A percentile compares a stretch with the other conserved stretches of the same genome.
phyloP scores from a whole-genome alignment of 2,113 vertebrate genomes.

The Panthera leo region DNA sequence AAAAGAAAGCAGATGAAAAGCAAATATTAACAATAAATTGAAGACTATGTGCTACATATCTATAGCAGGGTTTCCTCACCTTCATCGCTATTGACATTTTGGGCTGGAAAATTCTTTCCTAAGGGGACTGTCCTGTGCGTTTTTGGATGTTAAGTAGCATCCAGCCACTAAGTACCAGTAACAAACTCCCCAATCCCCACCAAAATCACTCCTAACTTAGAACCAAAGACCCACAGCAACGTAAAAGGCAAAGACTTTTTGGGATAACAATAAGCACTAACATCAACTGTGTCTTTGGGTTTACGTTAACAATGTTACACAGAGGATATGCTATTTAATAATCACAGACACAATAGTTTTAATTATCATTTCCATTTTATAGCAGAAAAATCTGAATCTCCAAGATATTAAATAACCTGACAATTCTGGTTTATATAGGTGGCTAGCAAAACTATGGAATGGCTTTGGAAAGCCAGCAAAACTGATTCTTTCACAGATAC shows the following conservation, averaged over 20 bases:
- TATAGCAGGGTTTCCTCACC: neutral
- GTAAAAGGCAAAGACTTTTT: neutral
- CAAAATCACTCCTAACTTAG: neutral
- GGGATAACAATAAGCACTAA: neutral
- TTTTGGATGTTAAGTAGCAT: neutral
- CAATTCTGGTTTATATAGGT: neutral
- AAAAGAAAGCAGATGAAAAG: slow-evolving; percentile 29
- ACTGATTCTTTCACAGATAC: neutral
- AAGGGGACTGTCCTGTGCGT: neutral
- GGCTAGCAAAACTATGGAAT: neutral
- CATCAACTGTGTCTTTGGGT: neutral
- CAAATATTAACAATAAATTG: neutral
- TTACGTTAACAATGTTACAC: neutral
- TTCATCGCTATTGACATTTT: neutral
- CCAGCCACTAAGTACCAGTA: neutral
- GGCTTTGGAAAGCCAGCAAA: neutral
- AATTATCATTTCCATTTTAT: slow-evolving; percentile 15
- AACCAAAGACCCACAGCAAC: neutral
- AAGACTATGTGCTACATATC: neutral
- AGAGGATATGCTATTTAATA: neutral
- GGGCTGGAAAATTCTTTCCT: neutral
- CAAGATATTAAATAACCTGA: neutral
- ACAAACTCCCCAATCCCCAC: rapidly evolving
- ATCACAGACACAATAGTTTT: neutral
- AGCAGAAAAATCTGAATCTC: neutral